Evolutionary conservation across 1,140 invertebrate genomes (phyloP).

Genomic region (Diorhabda carinulata): DNA sequence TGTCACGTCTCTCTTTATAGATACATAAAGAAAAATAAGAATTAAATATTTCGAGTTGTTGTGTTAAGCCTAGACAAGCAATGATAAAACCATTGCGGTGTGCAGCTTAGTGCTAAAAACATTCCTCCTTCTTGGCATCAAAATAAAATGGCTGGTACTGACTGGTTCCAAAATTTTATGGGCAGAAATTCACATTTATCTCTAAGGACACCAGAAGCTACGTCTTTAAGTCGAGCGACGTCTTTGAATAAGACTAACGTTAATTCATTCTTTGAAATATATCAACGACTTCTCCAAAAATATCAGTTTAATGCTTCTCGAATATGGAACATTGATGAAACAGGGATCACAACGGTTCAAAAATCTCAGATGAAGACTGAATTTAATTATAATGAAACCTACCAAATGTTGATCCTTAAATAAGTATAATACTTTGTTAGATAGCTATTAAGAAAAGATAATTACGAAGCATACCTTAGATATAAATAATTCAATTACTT

Average conservation of each 20-base stretch:
- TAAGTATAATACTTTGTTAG: too few species aligned
- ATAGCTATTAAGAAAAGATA: too few species aligned
- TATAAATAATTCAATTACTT: too few species aligned
- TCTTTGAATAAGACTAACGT: slow-evolving; percentile 26
- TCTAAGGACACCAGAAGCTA: slow-evolving; percentile 34
- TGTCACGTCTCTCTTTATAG: neutral
- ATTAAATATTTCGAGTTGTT: slow-evolving; percentile 12
- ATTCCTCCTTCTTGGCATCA: slow-evolving; percentile 32
- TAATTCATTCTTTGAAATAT: slow-evolving; percentile 15
- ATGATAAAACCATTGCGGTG: slow-evolving; percentile 21
- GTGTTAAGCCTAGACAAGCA: slow-evolving; percentile 19
- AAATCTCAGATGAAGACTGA: slow-evolving; percentile 11
- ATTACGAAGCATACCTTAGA: too few species aligned
- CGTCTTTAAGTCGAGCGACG: slow-evolving; percentile 8
- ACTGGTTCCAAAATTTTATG: slow-evolving; percentile 36
- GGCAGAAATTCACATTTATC: slow-evolving; percentile 31
- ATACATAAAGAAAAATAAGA: slow-evolving; percentile 18
- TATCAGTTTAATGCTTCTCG: neutral
- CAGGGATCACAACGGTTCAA: slow-evolving; percentile 25
- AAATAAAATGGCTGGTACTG: slow-evolving; percentile 29
- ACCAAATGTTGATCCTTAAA: too few species aligned
- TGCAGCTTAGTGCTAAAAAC: slow-evolving; percentile 24
- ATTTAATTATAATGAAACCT: too few species aligned
- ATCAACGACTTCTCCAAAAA: neutral
- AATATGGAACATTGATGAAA: neutral